Base-by-base conservation (phyloP, 1,140 invertebrate species). In the Polyergus mexicanus region DNA sequence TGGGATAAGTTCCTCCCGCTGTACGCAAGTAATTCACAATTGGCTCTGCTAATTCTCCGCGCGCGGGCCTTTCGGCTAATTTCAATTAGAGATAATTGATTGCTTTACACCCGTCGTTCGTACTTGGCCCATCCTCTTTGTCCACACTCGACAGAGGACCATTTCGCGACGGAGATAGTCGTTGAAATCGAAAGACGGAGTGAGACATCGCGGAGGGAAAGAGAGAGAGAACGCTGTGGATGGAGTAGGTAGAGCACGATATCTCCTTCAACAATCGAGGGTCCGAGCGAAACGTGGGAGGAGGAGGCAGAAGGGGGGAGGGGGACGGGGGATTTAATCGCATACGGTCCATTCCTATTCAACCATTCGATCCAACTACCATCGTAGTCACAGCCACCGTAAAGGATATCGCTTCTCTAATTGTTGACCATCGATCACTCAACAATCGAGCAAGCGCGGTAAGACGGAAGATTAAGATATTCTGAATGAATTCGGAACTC, bases 291-390 rank as follows among this genome's bases (percentile, higher is more conserved):
- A 51, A 78, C 35, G 44, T 22, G 51, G 32, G 60, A 80, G 58
- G 66, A 13, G 19, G 35, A 22, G 7, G 25, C 25, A 28, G 25
- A 38, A 16, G 56, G 41, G 35, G 0, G 69, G 19, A 38, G 56
- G 54, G 47, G 62, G n/a, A n/a, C n/a, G n/a, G 78, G 2, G 56
- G 10, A 81, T 71, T 86, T 89, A 89, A 89, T 89, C 88, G 88
- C 65, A 88, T 76, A 71, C 88, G 84, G 87, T 88, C 87, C 88
- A 77, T 80, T 65, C 76, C 88, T 56, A 89, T 88, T 86, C 87
- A 76, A 62, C 47, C 44, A 35, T 71, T 47, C 56, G 62, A 85
- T 77, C 62, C 83, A 71, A 76, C 69, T 81, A 71, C 76, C 78
- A 65, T 60, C 16, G 69, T 58, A 89, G 58, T 65, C 32, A 28